Evolutionary conservation across 37 sponge, comb jelly and placozoan genomes (phyloP).

Genomic region (Amphimedon queenslandica): DNA sequence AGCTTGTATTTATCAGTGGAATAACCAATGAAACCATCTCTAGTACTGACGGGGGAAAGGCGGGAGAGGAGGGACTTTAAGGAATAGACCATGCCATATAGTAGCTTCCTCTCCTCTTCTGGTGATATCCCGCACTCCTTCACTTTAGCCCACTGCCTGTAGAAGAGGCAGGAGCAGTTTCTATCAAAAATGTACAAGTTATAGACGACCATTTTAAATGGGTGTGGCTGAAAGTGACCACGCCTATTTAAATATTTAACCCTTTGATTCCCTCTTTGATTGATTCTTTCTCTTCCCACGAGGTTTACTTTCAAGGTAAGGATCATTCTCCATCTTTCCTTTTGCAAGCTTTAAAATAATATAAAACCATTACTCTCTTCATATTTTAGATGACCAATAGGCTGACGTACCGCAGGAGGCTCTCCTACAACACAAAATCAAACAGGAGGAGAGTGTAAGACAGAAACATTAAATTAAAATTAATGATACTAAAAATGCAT

Average conservation of each 20-base stretch:
- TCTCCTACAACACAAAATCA: constrained; percentile 87
- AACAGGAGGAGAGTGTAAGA: constrained; percentile 85
- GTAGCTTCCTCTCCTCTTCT: constrained; percentile 92
- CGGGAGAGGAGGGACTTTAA: constrained; percentile 92
- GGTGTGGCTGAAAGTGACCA: no score
- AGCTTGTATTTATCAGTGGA: constrained; percentile 79
- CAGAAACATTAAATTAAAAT: not conserved
- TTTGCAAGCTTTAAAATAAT: no score
- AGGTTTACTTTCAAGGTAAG: no score
- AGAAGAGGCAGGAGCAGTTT: constrained; percentile 86
- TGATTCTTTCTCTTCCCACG: no score
- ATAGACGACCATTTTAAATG: constrained; percentile 93
- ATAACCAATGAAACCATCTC: constrained; percentile 80
- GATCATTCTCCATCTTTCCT: no score
- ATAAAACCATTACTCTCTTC: no score
- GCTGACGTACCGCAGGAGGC: constrained; percentile 81
- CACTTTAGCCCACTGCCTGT: constrained; percentile 83
- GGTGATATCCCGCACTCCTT: constrained; percentile 75
- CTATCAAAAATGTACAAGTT: constrained; percentile 91
- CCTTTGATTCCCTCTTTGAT: no score
- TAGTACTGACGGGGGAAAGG: constrained; percentile 66
- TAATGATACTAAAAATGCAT: not conserved
- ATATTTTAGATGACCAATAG: constrained; percentile 73
- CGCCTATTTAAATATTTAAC: no score
- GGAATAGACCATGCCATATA: constrained; percentile 98